Conservation (phyloP, 2,113 vertebrate species). For the human region DNA sequence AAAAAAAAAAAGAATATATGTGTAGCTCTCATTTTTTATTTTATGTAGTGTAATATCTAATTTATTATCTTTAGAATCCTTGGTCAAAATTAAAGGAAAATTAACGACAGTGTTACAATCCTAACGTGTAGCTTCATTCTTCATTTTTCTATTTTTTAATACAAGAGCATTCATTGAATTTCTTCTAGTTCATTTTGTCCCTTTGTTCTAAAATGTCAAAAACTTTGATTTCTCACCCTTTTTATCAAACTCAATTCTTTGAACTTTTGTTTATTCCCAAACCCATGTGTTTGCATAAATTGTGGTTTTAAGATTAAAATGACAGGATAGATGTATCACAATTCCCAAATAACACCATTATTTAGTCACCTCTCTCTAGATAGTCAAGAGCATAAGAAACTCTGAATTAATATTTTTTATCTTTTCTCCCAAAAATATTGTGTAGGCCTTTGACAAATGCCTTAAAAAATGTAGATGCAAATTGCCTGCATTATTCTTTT, state of each 20-base stretch:
- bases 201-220: background rate
- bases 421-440: background rate
- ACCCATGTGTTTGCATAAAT: background rate
- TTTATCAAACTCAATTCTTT: background rate
- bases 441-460: background rate
- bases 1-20: background rate
- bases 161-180: background rate
- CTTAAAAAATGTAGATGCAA: background rate
- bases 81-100: slow-evolving; percentile 70
- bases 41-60: background rate
- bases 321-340: background rate
- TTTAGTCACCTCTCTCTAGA: slow-evolving; percentile 18
- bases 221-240: background rate
- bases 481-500: background rate
- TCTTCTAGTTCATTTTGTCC: background rate
- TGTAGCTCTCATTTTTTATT: slow-evolving; percentile 62
- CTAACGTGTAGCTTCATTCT: background rate
- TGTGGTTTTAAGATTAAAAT: slow-evolving; percentile 17
- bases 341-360: slow-evolving; percentile 6
- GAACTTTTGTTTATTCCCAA: background rate
- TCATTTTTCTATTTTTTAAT: background rate
- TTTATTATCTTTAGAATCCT: slow-evolving; percentile 57
- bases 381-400: background rate
- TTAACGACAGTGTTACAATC: background rate
- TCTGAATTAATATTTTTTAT: background rate